These are phyloP conservation scores for Phaetusa simplex DNA, from an alignment of 2,113 vertebrate species.

Conservation along the genomic window DNA sequence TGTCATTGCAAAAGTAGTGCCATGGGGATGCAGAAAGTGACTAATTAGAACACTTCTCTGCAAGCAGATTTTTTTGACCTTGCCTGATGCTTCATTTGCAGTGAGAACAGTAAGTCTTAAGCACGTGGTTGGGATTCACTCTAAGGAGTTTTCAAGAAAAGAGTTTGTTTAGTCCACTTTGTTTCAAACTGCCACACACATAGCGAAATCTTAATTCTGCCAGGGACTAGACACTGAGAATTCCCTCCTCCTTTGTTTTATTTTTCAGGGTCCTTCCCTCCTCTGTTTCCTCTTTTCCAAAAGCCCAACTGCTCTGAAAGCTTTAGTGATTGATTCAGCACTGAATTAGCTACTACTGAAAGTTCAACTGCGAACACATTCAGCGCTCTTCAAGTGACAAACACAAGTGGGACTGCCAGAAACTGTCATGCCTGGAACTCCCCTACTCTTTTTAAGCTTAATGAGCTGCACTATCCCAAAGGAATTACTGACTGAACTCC, in stretches of 20 bases:
- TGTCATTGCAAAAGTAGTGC: neutral
- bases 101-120: neutral
- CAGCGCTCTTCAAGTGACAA: neutral
- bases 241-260: neutral
- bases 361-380: neutral
- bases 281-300: neutral
- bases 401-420: neutral
- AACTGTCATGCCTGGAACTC: neutral
- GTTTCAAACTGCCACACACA: neutral
- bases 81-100: neutral
- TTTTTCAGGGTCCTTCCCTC: neutral
- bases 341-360: neutral
- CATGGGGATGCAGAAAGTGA: neutral
- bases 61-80: neutral
- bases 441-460: neutral
- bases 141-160: neutral
- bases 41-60: neutral
- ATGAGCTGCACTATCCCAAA: neutral
- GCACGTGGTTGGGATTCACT: neutral
- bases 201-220: neutral
- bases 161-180: neutral
- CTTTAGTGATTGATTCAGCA: neutral
- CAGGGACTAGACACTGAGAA: neutral
- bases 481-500: neutral
- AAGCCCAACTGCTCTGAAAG: neutral